Conservation (phyloP, 2,113 vertebrate genomes). For the Megaceryle maxima region DNA sequence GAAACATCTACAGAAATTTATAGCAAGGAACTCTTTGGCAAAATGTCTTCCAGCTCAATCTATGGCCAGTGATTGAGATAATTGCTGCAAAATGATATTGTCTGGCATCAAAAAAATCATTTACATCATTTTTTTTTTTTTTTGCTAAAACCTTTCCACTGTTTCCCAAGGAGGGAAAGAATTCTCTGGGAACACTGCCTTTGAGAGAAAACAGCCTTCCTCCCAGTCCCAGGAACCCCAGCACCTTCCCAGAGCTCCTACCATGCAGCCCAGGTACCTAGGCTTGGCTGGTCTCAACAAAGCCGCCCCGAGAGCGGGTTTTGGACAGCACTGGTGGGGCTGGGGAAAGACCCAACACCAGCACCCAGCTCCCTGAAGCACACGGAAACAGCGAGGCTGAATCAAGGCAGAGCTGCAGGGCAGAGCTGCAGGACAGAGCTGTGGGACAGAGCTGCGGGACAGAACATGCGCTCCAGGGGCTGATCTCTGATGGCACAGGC, state of each 20-base stretch:
- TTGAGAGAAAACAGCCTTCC: neutral
- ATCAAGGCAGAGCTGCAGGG: no score
- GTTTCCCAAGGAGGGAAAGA: neutral
- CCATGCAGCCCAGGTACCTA: no score
- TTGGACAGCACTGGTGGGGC: no score
- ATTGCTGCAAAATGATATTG: neutral
- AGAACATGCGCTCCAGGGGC: no score
- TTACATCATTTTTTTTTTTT: no score
- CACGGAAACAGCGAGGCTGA: no score
- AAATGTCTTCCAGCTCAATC: neutral
- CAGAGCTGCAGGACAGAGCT: no score
- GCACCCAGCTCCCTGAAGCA: no score
- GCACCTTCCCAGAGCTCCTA: no score
- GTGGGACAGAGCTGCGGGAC: no score
- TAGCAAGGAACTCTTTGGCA: neutral
- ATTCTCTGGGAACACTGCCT: neutral
- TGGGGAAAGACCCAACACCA: neutral
- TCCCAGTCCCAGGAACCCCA: neutral
- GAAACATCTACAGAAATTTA: constrained; percentile 19
- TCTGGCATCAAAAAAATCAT: neutral
- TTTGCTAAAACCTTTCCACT: neutral
- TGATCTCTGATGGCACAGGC: neutral
- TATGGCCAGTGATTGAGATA: neutral
- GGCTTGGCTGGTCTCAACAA: no score
- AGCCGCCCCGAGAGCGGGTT: no score